These are phyloP conservation scores for Eubasilissa regina DNA, from an alignment of 1,140 invertebrate genomes.

Conservation along the genomic window DNA sequence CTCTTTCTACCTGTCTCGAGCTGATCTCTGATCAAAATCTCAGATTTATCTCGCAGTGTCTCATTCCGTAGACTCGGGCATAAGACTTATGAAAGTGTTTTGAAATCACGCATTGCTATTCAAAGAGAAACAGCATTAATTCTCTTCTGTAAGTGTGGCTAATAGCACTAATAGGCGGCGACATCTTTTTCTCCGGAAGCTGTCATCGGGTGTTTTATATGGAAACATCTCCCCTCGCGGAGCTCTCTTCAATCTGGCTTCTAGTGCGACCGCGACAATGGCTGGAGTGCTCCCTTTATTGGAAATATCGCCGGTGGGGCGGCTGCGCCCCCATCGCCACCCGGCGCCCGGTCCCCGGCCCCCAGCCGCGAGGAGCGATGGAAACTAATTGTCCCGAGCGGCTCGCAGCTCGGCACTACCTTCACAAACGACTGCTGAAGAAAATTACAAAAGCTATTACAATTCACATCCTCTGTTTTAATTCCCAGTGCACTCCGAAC, in stretches of 20 bases:
- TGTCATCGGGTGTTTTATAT: too few species aligned
- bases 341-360: background rate
- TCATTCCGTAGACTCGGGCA: too few species aligned
- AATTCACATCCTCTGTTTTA: too few species aligned
- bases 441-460: too few species aligned
- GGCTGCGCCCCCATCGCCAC: background rate
- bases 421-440: too few species aligned
- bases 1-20: too few species aligned
- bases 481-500: too few species aligned
- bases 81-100: too few species aligned
- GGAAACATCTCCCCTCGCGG: too few species aligned
- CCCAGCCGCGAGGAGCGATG: background rate
- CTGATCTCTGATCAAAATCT: too few species aligned
- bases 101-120: too few species aligned
- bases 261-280: conserved; percentile 2
- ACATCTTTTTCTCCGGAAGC: background rate
- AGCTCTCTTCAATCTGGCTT: conserved; percentile 7
- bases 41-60: too few species aligned
- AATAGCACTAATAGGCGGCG: background rate
- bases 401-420: background rate
- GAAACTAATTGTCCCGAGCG: conserved; percentile 9
- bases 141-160: background rate
- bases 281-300: conserved; percentile 12
- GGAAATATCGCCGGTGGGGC: background rate
- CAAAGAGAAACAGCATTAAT: background rate